A percentile compares a stretch with the other conserved stretches of the same genome.
phyloP scores from a whole-genome alignment of 1,140 invertebrate genomes.

The Drosophila insularis region DNA sequence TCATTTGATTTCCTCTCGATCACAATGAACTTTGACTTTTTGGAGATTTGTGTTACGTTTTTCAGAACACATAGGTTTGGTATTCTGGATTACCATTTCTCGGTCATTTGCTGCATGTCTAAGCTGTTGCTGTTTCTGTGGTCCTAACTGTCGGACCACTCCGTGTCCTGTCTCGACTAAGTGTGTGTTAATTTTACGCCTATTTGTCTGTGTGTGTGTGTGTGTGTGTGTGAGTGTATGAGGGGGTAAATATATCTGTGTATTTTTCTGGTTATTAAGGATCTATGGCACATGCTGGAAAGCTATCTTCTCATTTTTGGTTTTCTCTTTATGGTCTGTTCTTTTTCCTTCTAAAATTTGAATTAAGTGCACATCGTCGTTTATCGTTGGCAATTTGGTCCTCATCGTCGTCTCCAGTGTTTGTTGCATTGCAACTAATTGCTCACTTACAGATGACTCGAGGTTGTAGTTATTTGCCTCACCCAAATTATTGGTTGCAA shows the following conservation, averaged over 20 bases:
- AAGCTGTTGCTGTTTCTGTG: slow-evolving; percentile 53
- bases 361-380: slow-evolving; percentile 64
- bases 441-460: slow-evolving; percentile 62
- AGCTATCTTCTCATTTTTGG: not conserved
- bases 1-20: too few relatives aligned
- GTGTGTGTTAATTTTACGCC: slow-evolving; percentile 74
- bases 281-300: slow-evolving; percentile 24
- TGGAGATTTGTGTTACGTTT: not conserved
- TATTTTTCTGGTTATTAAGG: slow-evolving; percentile 9
- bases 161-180: slow-evolving; percentile 37
- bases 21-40: too few relatives aligned
- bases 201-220: slow-evolving; percentile 10
- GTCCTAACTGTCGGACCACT: slow-evolving; percentile 37
- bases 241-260: not conserved
- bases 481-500: slow-evolving; percentile 55
- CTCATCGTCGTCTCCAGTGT: slow-evolving; percentile 40
- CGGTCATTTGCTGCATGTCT: slow-evolving; percentile 70
- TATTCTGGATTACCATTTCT: slow-evolving; percentile 57
- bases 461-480: slow-evolving; percentile 17
- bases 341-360: slow-evolving; percentile 58
- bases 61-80: slow-evolving; percentile 25
- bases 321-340: not conserved
- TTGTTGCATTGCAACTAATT: slow-evolving; percentile 77
- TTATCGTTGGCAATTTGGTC: slow-evolving; percentile 9
- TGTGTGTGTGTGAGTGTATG: slow-evolving; percentile 14